Base-by-base conservation (phyloP, 2,888 invertebrate genomes). In the Ganaspis brasiliensis region DNA sequence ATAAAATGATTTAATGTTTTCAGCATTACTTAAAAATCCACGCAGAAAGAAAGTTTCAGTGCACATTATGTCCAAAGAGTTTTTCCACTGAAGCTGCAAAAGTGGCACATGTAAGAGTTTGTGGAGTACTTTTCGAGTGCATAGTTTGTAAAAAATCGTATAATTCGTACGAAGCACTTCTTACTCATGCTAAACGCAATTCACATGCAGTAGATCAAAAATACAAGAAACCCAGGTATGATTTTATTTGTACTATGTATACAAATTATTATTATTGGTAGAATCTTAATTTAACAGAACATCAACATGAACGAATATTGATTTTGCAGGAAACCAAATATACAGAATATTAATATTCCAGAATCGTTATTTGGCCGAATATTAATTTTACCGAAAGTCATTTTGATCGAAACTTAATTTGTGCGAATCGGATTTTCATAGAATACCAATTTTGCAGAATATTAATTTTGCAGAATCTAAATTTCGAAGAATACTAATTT, bases 21-120 rank as follows among this genome's bases (percentile, higher is more conserved):
- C 81, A 92, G 92, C 92, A 92, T 79, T 92, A 91, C 77, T 83
- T 92, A 31, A 92, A 92, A 84, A 92, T 92, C 21, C 92, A 92
- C 55, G 92, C 92, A 0, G 89, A 90, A 9, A 92, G 91, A 79
- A 89, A 83, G n/a, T 90, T 89, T 74, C 80, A 85, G 8, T 92
- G 92, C 75, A 85, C 84, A 0, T 83, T 82, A 31, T 92, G 92
- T 74, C 83, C 88, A 0, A 92, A 92, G 78, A 87, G 89, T 56
- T 92, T 92, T 77, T 90, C 92, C 0, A 92, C 92, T 0, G 89
- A 88, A 80, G 89, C 91, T 31, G 90, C 91, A 0, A 89, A 87
- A 77, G 88, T 89, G n/a, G 90, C 90, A 19, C 92, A 92, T 75
- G 76, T 83, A 2, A 87, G 89, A 81, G 85, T 91, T 52, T 92